phyloP scores from a whole-genome alignment of 1,140 invertebrate species.

The Pseudoatta argentina region DNA sequence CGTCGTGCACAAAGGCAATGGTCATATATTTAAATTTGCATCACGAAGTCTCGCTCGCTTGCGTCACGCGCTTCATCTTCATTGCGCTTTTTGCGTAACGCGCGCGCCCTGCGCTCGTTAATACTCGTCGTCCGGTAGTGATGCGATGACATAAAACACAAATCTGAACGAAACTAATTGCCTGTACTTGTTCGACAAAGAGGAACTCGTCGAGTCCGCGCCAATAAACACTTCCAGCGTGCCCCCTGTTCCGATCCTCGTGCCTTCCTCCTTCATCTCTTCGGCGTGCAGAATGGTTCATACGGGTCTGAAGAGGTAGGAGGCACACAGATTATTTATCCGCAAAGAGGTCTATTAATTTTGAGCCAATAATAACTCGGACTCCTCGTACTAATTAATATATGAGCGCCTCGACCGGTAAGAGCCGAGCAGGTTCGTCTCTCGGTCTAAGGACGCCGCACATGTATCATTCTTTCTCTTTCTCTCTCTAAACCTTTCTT shows the following conservation, averaged over 20 bases:
- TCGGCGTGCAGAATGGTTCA: conserved; percentile 49
- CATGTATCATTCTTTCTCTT: conserved; percentile 4
- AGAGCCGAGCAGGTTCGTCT: conserved; percentile 80
- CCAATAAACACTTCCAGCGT: conserved; percentile 73
- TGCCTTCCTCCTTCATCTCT: conserved; percentile 42
- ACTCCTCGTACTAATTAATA: conserved; percentile 83
- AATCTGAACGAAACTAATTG: conserved; percentile 74
- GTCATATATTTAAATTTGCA: conserved; percentile 36
- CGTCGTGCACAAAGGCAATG: conserved; percentile 7
- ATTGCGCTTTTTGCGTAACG: conserved; percentile 34
- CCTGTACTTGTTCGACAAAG: conserved; percentile 76
- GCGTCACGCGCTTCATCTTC: conserved; percentile 16
- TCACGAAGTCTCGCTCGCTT: background rate
- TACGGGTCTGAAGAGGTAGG: conserved; percentile 48
- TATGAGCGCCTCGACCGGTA: conserved; percentile 80
- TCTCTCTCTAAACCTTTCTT: conserved; percentile 20
- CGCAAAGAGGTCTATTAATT: conserved; percentile 82
- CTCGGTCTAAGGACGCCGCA: conserved; percentile 63
- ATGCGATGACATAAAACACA: conserved; percentile 68
- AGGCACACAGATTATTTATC: conserved; percentile 77
- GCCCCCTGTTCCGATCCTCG: conserved; percentile 48
- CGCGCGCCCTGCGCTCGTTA: conserved; percentile 33
- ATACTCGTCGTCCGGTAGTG: conserved; percentile 36
- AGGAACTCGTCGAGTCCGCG: conserved; percentile 66
- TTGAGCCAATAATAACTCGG: conserved; percentile 82